Evolutionary conservation across 2,113 vertebrate species (phyloP), one percentile per base, ranked within the genome.

Genomic region (Thamnophis sirtalis): DNA sequence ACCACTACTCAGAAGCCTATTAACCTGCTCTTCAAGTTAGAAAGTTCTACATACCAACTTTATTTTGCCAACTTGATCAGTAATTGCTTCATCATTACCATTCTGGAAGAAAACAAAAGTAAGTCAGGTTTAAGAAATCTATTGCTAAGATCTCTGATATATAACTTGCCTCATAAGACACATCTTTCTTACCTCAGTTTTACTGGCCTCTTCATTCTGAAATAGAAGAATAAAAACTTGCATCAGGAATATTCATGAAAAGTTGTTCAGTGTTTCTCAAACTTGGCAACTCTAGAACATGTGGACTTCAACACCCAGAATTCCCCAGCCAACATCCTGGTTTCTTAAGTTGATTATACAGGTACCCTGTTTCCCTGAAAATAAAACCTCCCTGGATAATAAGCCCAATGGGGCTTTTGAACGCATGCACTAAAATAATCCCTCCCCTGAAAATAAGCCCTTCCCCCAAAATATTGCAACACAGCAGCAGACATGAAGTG

Each of bases 31-130:
- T 43, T 43, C 43, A 86, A 17, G 48, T 43, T 38, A 85, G n/a
- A 58, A 38, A 38, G 0, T 4, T 91, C 86, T 93, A 97, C 97
- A 10, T 97, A 98, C 98, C 96, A 98, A 95, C 96, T 98, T 98
- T 13, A 95, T 90, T 94, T 97, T 96, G 90, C 97, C 97, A 84
- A 84, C 93, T 93, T 97, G 97, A 53, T 97, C 97, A 95, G 80
- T 96, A 94, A 97, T 94, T 89, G 97, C 88, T 84, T 96, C 80
- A 93, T 97, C 96, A 0, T 89, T 96, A 87, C 97, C 98, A 96
- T 99, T 98, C 98, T 99, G 95, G 87, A 95, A 98, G 0, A 80
- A 51, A 38, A 86, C 2, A 43, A 0, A 7, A 1, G 73, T 80
- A 91, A 90, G 0, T 48, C 56, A 86, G 50, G n/a, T 80, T 33